Evolutionary conservation across 2,797 vertebrate genomes (phyloP), one percentile per base, ranked within the genome.

Genomic region (Anas georgica): DNA sequence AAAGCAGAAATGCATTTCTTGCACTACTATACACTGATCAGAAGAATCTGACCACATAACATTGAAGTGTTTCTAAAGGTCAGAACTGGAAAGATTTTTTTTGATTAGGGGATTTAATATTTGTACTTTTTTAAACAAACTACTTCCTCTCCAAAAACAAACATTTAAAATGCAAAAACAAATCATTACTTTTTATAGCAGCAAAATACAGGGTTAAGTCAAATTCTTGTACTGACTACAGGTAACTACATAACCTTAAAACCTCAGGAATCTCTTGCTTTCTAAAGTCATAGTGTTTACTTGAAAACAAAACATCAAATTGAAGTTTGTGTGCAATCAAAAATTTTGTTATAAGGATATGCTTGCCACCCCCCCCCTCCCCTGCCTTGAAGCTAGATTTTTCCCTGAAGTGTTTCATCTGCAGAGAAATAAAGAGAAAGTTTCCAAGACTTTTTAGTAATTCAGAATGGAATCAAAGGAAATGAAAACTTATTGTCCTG

Each of bases 361-460:
- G 0, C 0, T 5, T 33, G 50, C 55, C 59, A 3, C 39, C 5
- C 5, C 15, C 26, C 6, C 17, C 1, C 6, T 11, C 0, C 2
- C n/a, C 41, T 4, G 52, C 78, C 90, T 55, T 63, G n/a, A 74
- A 58, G 2, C 9, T 8, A 21, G 15, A 64, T 66, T 79, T 88
- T 69, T 69, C 46, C 23, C 31, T 79, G 46, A 86, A 74, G 13
- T 46, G 28, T 64, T 79, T 94, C 77, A 76, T 10, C 46, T 86
- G 22, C 12, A 59, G 55, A 12, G 28, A 82, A 92, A 64, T 48
- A 81, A 64, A 7, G 3, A 45, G 12, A 56, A 89, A 66, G 12
- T 1, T 73, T 92, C 46, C 54, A 88, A 82, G 9, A 4, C 13
- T 73, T 26, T 73, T 81, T 37, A 68, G 80, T 85, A 85, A 72